Evolutionary conservation across 2,888 invertebrate genomes (phyloP).

Genomic region (Eristalis tenax): DNA sequence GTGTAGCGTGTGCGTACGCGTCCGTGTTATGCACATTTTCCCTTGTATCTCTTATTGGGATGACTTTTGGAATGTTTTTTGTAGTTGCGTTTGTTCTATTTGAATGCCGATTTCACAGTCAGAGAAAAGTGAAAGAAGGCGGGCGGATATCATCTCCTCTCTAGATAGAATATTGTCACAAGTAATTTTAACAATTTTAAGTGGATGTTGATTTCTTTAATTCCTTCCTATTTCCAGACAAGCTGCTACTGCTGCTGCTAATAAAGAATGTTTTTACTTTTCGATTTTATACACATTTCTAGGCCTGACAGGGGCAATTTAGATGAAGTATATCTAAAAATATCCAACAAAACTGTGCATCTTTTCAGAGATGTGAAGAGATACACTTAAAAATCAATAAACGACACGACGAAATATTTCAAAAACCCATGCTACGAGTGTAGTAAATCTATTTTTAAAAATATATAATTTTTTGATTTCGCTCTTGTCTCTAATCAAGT

Average conservation of each 20-base stretch:
- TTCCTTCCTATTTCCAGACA: conserved; percentile 41
- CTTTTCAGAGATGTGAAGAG: not conserved
- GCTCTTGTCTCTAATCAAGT: conserved; percentile 19
- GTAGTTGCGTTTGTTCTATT: conserved; percentile 25
- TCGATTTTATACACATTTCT: not conserved
- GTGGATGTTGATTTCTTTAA: conserved; percentile 68
- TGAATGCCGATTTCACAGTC: conserved; percentile 16
- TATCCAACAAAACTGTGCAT: conserved; percentile 12
- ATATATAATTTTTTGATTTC: conserved; percentile 8
- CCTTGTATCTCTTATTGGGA: conserved; percentile 25
- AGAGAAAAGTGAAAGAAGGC: conserved; percentile 5
- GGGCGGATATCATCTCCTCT: conserved; percentile 48
- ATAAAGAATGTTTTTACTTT: conserved; percentile 31
- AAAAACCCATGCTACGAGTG: conserved; percentile 5
- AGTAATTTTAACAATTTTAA: conserved; percentile 68
- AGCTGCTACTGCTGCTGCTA: conserved; percentile 28
- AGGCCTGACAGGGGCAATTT: conserved; percentile 19
- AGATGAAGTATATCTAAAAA: conserved; percentile 27
- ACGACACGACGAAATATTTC: conserved; percentile 36
- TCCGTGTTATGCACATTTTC: conserved; percentile 30
- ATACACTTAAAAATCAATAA: conserved; percentile 66
- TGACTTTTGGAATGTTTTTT: conserved; percentile 50
- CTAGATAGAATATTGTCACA: conserved; percentile 54
- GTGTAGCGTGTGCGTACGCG: not conserved
- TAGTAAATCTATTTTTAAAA: conserved; percentile 28